Percentiles rank a stretch among this genome's conserved stretches.
These are phyloP conservation scores for Drosophila fulvimacula DNA, from an alignment of 2,888 invertebrate genomes.

Conservation along the genomic window DNA sequence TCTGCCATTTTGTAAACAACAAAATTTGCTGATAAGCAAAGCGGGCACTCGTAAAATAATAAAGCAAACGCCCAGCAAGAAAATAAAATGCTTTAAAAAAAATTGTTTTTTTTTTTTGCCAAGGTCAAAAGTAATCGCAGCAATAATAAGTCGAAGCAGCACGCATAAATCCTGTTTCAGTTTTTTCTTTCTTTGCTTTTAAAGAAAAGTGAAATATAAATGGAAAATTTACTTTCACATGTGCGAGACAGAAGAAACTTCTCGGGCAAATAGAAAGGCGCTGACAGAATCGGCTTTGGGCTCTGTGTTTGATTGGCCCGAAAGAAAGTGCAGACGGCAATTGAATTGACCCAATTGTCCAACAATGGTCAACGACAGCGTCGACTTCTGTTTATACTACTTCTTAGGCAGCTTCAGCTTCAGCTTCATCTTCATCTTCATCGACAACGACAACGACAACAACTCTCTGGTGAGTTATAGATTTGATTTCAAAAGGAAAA, in stretches of 20 bases:
- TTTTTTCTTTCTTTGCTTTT: background rate
- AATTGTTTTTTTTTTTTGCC: slow-evolving; percentile 27
- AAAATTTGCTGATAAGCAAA: slow-evolving; percentile 38
- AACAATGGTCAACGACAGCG: slow-evolving; percentile 51
- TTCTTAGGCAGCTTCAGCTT: background rate
- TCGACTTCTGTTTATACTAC: slow-evolving; percentile 12
- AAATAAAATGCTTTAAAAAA: slow-evolving; percentile 25
- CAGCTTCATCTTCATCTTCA: background rate
- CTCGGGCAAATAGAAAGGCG: slow-evolving; percentile 44
- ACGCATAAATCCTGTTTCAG: slow-evolving; percentile 50
- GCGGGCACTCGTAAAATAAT: slow-evolving; percentile 42
- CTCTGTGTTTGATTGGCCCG: slow-evolving; percentile 43
- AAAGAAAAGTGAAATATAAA: slow-evolving; percentile 36
- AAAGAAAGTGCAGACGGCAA: slow-evolving; percentile 71
- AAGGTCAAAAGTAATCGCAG: slow-evolving; percentile 66
- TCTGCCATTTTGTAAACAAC: slow-evolving; percentile 79
- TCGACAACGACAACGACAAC: background rate
- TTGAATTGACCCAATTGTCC: slow-evolving; percentile 78
- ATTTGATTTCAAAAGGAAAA: slow-evolving; percentile 77
- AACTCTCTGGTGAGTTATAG: slow-evolving; percentile 29
- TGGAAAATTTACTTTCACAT: slow-evolving; percentile 66
- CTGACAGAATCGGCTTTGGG: slow-evolving; percentile 40
- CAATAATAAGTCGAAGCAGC: background rate
- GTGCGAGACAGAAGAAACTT: slow-evolving; percentile 44
- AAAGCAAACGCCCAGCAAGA: slow-evolving; percentile 10